phyloP scores from a whole-genome alignment of 1,140 invertebrate genomes.

The Hypothenemus hampei region DNA sequence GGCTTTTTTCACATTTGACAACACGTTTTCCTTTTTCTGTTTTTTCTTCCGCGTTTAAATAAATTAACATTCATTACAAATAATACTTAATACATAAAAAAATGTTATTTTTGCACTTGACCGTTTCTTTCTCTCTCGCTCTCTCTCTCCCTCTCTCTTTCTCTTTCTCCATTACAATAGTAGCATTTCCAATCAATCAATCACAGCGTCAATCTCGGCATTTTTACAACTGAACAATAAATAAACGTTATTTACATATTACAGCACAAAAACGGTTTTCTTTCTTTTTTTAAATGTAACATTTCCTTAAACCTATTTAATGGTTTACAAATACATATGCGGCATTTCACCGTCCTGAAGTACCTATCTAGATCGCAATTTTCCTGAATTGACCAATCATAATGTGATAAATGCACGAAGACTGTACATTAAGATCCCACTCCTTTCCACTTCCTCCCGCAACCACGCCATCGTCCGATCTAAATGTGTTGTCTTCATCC shows the following conservation, averaged over 20 bases:
- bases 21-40: background rate
- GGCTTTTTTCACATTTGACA: background rate
- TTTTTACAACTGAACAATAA: slow-evolving; percentile 18
- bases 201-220: slow-evolving; percentile 22
- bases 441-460: too few species aligned
- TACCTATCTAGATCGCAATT: background rate
- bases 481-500: background rate
- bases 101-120: slow-evolving; percentile 19
- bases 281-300: too few species aligned
- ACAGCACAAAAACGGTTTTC: background rate
- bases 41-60: too few species aligned
- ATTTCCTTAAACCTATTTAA: background rate
- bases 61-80: too few species aligned
- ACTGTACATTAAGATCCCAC: too few species aligned
- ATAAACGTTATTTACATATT: slow-evolving; percentile 8
- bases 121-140: slow-evolving; percentile 12
- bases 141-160: slow-evolving; percentile 1
- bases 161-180: background rate
- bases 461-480: background rate
- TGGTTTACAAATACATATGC: too few species aligned
- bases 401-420: too few species aligned
- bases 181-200: slow-evolving; percentile 11
- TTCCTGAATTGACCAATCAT: too few species aligned
- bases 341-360: too few species aligned
- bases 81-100: slow-evolving; percentile 4